Evolutionary conservation across 2,113 vertebrate genomes (phyloP).

Genomic region (Accipiter cooperii): DNA sequence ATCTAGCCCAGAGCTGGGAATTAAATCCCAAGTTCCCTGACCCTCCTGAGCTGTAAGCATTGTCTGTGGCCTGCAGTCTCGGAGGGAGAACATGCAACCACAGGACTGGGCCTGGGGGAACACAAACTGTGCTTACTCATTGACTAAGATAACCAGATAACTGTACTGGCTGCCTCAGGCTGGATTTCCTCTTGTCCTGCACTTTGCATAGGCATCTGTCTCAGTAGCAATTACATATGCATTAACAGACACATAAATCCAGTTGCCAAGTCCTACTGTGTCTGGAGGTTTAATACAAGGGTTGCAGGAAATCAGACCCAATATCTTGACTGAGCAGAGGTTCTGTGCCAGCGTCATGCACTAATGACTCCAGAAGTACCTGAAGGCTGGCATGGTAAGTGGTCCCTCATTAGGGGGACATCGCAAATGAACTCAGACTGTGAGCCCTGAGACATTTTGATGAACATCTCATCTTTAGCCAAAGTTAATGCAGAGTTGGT

Average conservation of each 20-base stretch:
- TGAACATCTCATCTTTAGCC: not conserved
- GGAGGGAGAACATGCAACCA: not conserved
- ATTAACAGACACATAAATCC: not conserved
- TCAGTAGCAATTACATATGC: not conserved
- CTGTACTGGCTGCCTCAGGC: not conserved
- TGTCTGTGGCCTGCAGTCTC: not conserved
- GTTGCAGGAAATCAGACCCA: not conserved
- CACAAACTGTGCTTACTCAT: not conserved
- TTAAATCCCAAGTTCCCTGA: not conserved
- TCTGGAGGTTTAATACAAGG: not conserved
- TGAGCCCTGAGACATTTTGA: not conserved
- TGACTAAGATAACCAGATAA: not conserved
- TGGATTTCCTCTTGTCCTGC: not conserved
- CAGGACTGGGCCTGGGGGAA: not conserved
- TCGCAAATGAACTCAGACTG: not conserved
- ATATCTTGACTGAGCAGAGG: not conserved
- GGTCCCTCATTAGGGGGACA: not conserved
- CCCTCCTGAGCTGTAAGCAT: not conserved
- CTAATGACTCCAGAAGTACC: not conserved
- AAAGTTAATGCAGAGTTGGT: not conserved
- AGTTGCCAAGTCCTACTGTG: not conserved
- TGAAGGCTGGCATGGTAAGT: not conserved
- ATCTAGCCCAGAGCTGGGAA: not conserved
- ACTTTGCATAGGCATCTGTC: not conserved
- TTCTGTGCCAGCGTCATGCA: not conserved